A percentile compares a stretch with the other conserved stretches of the same genome.
These are phyloP conservation scores for Dasyurus viverrinus DNA, from an alignment of 2,113 vertebrate species.

Conservation along the genomic window DNA sequence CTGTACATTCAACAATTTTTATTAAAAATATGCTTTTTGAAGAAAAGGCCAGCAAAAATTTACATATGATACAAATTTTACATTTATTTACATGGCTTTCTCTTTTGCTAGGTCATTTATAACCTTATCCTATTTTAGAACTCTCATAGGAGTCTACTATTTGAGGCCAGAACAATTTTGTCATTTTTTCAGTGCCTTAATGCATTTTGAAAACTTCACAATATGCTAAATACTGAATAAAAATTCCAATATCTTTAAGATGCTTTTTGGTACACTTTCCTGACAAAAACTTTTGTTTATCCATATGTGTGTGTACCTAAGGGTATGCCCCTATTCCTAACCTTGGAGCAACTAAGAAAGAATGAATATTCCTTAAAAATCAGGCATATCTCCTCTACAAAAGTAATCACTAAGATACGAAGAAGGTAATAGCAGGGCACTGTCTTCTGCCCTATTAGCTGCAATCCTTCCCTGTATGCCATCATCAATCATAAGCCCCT, in stretches of 20 bases:
- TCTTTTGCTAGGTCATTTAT: constrained; percentile 68
- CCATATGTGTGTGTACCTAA: background rate
- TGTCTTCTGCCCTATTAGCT: background rate
- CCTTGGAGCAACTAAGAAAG: background rate
- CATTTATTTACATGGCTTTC: constrained; percentile 98
- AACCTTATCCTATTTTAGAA: constrained; percentile 47
- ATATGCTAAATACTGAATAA: constrained; percentile 33
- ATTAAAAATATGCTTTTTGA: constrained; percentile 95
- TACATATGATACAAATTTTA: constrained; percentile 99
- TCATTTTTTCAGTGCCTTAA: background rate
- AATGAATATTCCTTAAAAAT: background rate
- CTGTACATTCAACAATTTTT: constrained; percentile 95
- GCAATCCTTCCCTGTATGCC: background rate
- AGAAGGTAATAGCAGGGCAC: background rate
- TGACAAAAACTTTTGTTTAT: background rate
- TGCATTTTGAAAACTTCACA: constrained; percentile 64
- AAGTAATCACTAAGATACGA: background rate
- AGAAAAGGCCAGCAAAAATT: constrained; percentile 92
- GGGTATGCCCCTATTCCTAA: background rate
- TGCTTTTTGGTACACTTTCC: constrained; percentile 53
- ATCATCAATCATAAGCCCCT: background rate
- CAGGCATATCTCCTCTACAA: background rate
- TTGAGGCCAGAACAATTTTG: constrained; percentile 44
- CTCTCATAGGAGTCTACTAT: constrained; percentile 38
- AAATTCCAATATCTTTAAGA: constrained; percentile 1